A percentile compares a stretch with the other conserved stretches of the same genome.
Conservation (phyloP, 53 echinoderm and acorn worm species). For the Temnopleurus reevesii region DNA sequence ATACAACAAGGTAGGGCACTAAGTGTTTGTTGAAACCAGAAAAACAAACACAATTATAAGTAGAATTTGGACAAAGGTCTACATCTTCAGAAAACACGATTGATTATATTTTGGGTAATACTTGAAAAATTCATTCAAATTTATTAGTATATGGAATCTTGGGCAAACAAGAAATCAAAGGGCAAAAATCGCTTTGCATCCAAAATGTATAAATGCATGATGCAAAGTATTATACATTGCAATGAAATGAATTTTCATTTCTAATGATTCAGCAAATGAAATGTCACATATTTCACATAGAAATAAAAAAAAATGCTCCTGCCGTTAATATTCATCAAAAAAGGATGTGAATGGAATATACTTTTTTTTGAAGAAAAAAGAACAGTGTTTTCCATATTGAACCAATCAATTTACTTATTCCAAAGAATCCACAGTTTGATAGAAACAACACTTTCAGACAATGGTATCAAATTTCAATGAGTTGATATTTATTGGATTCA, state of each 20-base stretch:
- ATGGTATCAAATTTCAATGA: not conserved
- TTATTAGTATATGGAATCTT: not conserved
- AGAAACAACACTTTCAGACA: not conserved
- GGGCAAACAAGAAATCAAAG: not conserved
- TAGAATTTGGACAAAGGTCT: not conserved
- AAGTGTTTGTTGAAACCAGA: not conserved
- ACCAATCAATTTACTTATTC: not conserved
- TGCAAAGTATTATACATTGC: not conserved
- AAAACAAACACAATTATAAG: not conserved
- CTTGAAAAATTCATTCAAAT: not conserved
- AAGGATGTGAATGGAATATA: not conserved
- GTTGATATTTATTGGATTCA: constrained; percentile 49
- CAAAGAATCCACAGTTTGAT: not conserved
- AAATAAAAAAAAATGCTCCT: too few relatives aligned
- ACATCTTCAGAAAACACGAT: not conserved
- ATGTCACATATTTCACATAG: too few relatives aligned
- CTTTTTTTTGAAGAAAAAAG: not conserved
- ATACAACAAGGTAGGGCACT: not conserved
- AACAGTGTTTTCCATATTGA: not conserved
- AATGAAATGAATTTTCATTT: not conserved
- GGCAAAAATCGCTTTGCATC: not conserved
- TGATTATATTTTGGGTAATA: not conserved
- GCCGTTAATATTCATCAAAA: not conserved
- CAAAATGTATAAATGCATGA: not conserved
- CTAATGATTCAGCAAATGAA: too few relatives aligned